Evolutionary conservation across 2,113 vertebrate genomes (phyloP).

Genomic region (Brienomyrus longianalis): DNA sequence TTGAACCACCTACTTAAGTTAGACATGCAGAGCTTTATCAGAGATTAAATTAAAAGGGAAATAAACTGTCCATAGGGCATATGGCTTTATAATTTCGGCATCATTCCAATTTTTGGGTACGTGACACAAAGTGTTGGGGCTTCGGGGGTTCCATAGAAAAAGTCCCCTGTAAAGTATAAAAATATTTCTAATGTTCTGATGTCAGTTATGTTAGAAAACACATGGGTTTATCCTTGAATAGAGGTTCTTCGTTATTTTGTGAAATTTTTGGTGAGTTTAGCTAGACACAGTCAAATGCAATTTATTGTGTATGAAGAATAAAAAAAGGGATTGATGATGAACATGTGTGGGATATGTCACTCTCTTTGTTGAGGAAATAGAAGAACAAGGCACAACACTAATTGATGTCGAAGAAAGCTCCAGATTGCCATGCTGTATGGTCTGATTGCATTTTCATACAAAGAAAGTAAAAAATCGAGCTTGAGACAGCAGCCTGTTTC

Average conservation of each 20-base stretch:
- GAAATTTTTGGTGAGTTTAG: not conserved
- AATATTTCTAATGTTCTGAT: not conserved
- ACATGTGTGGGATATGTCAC: not conserved
- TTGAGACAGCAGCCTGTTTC: conserved; percentile 60
- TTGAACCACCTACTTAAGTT: not conserved
- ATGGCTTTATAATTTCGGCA: not conserved
- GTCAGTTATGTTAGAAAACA: not conserved
- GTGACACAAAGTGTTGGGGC: not conserved
- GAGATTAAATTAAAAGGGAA: not conserved
- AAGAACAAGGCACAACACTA: conserved; percentile 36
- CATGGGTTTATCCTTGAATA: not conserved
- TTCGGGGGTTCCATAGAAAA: conserved; percentile 3
- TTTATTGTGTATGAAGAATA: not conserved
- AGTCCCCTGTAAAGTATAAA: not conserved
- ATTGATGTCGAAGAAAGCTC: conserved; percentile 63
- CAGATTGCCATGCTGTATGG: conserved; percentile 59
- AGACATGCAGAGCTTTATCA: not conserved
- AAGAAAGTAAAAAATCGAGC: conserved; percentile 60
- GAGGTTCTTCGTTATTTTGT: not conserved
- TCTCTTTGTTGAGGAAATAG: conserved; percentile 34
- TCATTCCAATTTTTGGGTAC: not conserved
- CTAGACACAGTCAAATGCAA: not conserved
- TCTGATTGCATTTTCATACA: conserved; percentile 70
- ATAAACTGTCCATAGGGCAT: not conserved
- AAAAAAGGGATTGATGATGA: conserved; percentile 31